These are phyloP conservation scores for Pogonocichla stellata DNA, from an alignment of 2,113 vertebrate species.

Conservation along the genomic window DNA sequence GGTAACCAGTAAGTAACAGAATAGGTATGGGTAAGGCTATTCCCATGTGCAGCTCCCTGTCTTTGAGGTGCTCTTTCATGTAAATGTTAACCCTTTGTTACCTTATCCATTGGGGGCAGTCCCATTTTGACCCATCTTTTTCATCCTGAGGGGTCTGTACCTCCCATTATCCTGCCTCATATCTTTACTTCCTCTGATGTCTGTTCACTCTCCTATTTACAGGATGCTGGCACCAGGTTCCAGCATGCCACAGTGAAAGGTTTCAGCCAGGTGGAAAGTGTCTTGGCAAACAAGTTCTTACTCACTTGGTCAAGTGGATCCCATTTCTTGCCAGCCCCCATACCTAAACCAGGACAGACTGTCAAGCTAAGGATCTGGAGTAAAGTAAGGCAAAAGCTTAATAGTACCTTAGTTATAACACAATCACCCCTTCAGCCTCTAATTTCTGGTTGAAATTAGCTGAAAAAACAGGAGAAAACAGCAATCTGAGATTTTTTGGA, in stretches of 20 bases:
- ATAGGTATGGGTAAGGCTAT: not conserved
- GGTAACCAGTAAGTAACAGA: not conserved
- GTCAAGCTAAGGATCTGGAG: not conserved
- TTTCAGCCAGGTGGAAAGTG: not conserved
- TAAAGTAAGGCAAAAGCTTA: not conserved
- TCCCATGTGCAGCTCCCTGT: not conserved
- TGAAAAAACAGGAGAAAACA: not conserved
- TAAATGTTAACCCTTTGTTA: not conserved
- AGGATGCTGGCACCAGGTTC: not conserved
- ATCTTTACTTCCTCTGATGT: not conserved
- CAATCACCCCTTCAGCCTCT: not conserved
- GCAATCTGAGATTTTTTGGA: not conserved
- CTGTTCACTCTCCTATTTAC: accelerated
- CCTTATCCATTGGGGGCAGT: not conserved
- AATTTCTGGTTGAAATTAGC: not conserved
- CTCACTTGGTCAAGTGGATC: not conserved
- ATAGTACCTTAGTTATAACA: not conserved
- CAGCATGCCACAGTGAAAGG: not conserved
- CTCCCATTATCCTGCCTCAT: not conserved
- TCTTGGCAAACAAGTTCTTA: not conserved
- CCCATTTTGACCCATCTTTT: not conserved
- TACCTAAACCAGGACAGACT: not conserved
- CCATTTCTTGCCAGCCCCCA: not conserved
- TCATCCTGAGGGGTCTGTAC: not conserved
- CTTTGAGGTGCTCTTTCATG: not conserved